Evolutionary conservation across 2,797 vertebrate genomes (phyloP).

Genomic region (Urophycis tenuis): DNA sequence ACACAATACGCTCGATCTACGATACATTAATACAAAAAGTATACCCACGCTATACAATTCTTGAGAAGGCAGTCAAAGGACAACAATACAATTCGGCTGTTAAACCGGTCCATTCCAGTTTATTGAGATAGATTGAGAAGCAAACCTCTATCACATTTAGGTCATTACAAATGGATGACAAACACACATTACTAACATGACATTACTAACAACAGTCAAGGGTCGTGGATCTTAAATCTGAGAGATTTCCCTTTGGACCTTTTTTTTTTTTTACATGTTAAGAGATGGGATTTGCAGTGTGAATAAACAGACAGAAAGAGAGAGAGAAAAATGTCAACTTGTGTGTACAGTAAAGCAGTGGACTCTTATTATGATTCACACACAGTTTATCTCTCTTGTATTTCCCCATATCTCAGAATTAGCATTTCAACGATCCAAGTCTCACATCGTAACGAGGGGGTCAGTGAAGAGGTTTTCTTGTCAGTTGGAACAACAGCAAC

Average conservation of each 20-base stretch:
- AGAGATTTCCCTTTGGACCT: neutral
- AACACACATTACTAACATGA: neutral
- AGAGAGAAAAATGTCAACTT: neutral
- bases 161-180: neutral
- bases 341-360: neutral
- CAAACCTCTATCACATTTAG: neutral
- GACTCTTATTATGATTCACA: too few species aligned
- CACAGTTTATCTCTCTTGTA: too few species aligned
- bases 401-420: neutral
- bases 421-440: neutral
- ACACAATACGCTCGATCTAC: too few species aligned
- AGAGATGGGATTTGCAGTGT: neutral
- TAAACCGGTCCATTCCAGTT: neutral
- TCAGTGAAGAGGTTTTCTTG: neutral
- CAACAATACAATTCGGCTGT: neutral
- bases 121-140: neutral
- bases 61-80: neutral
- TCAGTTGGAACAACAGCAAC: neutral
- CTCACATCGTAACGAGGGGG: neutral
- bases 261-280: conserved; percentile 1
- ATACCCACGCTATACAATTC: neutral
- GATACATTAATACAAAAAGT: neutral
- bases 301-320: neutral
- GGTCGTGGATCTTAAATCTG: neutral
- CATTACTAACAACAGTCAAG: neutral